Evolutionary conservation across 1,140 invertebrate species (phyloP).

Genomic region (Elymnias hypermnestra): DNA sequence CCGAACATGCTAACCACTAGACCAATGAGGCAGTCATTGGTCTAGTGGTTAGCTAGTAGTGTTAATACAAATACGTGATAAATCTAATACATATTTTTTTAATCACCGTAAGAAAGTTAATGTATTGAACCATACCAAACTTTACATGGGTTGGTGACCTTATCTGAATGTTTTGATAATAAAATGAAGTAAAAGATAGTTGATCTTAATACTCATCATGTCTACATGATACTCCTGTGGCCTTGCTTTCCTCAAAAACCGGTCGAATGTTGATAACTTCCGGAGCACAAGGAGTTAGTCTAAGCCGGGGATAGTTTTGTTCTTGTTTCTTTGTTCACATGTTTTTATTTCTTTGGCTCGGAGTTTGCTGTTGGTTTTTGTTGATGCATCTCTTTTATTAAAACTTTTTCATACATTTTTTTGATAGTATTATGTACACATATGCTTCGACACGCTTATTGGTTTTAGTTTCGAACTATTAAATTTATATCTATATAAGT

Average conservation of each 20-base stretch:
- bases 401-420: constrained; percentile 25
- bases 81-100: too few species aligned
- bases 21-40: too few species aligned
- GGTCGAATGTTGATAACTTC: constrained; percentile 61
- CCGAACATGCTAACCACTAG: too few species aligned
- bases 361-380: constrained; percentile 39
- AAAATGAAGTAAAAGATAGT: too few species aligned
- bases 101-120: too few species aligned
- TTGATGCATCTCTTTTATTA: constrained; percentile 45
- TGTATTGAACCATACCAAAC: too few species aligned
- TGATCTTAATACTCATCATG: background rate
- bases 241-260: constrained; percentile 27
- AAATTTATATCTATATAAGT: too few species aligned
- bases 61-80: too few species aligned
- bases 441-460: background rate
- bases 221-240: background rate
- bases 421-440: background rate
- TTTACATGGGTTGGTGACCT: too few species aligned
- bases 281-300: constrained; percentile 44
- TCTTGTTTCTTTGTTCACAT: constrained; percentile 47
- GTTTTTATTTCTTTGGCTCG: constrained; percentile 45
- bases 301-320: constrained; percentile 32
- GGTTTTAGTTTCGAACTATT: background rate
- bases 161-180: too few species aligned
- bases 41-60: too few species aligned